These are phyloP conservation scores for Crax fasciolata DNA, from an alignment of 2,797 vertebrate species.

Conservation along the genomic window DNA sequence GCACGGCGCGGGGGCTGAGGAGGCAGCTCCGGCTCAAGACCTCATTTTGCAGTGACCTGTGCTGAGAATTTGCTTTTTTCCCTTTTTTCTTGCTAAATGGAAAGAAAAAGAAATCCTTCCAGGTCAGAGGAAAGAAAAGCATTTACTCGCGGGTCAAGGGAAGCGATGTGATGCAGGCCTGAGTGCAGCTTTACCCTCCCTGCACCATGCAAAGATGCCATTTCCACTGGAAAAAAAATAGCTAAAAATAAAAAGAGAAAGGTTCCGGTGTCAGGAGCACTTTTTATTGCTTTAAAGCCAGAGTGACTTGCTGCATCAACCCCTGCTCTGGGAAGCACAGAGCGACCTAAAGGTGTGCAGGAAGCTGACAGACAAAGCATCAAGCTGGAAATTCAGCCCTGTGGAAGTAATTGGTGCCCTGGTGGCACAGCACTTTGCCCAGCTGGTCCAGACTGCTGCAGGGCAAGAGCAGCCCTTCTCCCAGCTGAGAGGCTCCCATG, in stretches of 20 bases:
- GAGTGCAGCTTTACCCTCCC: conserved; percentile 11
- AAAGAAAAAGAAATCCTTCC: conserved; percentile 63
- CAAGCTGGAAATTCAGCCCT: fast-evolving
- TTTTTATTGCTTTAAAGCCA: conserved; percentile 25
- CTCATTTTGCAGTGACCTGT: conserved; percentile 63
- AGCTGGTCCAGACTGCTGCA: background rate
- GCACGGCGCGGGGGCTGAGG: background rate
- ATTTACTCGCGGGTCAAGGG: conserved; percentile 41
- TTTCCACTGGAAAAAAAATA: background rate
- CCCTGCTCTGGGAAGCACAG: background rate
- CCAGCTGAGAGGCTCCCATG: fast-evolving
- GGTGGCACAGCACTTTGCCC: background rate
- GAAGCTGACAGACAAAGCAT: background rate
- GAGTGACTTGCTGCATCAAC: background rate
- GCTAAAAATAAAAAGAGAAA: conserved; percentile 43
- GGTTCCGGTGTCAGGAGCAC: conserved; percentile 12
- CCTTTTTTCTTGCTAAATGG: conserved; percentile 56
- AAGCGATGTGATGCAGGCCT: conserved; percentile 42
- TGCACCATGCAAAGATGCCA: conserved; percentile 2
- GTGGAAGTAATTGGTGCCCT: too few relatives aligned
- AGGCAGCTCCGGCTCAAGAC: conserved; percentile 11
- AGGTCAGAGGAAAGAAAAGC: conserved; percentile 72
- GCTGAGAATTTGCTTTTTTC: background rate
- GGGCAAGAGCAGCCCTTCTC: fast-evolving
- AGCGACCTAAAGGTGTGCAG: background rate